These are phyloP conservation scores for Eristalis arbustorum DNA, from an alignment of 2,888 invertebrate species.

Conservation along the genomic window DNA sequence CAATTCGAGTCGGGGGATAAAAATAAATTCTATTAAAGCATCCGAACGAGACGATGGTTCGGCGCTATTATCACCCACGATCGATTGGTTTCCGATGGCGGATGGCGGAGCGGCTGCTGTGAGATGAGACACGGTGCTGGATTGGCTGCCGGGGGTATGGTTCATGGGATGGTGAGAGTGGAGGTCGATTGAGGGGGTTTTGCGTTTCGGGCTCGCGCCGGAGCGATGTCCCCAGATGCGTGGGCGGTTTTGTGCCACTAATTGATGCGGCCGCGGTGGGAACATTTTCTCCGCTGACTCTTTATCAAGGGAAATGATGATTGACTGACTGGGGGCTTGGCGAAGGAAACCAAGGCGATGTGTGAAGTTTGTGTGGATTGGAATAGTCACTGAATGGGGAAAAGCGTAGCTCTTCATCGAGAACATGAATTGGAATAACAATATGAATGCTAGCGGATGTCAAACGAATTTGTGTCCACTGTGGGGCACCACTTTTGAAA, in stretches of 20 bases:
- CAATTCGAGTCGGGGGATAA: slow-evolving; percentile 31
- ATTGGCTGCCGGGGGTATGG: slow-evolving; percentile 19
- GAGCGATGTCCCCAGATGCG: not conserved
- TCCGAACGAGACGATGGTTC: slow-evolving; percentile 1
- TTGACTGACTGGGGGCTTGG: not conserved
- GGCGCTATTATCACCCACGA: slow-evolving; percentile 66
- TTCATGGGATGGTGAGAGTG: slow-evolving; percentile 1
- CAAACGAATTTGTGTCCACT: too few species aligned
- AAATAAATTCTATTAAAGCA: slow-evolving; percentile 60
- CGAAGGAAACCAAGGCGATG: too few species aligned
- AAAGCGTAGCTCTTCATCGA: too few species aligned
- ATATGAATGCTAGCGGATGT: too few species aligned
- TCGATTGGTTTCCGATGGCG: slow-evolving; percentile 58
- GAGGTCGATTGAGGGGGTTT: slow-evolving; percentile 4
- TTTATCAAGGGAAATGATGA: not conserved
- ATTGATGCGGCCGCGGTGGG: not conserved
- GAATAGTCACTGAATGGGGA: too few species aligned
- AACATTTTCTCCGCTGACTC: not conserved
- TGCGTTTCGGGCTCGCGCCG: not conserved
- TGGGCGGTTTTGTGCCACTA: slow-evolving; percentile 17
- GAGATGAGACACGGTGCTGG: not conserved
- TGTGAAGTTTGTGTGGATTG: too few species aligned
- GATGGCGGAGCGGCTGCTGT: not conserved
- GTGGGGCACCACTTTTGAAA: too few species aligned
- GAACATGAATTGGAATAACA: too few species aligned